These are phyloP conservation scores for Musca vetustissima DNA, from an alignment of 1,140 invertebrate genomes.

Conservation along the genomic window DNA sequence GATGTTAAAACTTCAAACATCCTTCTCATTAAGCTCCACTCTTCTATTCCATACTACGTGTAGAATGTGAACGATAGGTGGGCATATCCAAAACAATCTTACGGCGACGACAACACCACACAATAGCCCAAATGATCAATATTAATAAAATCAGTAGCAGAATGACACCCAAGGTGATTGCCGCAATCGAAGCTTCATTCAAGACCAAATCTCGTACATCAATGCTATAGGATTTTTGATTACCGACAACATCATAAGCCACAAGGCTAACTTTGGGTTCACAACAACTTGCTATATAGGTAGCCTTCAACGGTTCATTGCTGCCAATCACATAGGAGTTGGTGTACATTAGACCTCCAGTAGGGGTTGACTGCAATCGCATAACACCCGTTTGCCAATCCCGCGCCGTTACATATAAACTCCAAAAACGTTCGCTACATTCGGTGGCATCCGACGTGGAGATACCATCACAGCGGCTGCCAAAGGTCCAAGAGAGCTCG, in stretches of 20 bases:
- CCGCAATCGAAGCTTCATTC: slow-evolving; percentile 59
- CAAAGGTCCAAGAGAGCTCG: slow-evolving; percentile 57
- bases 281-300: slow-evolving; percentile 66
- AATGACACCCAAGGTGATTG: slow-evolving; percentile 59
- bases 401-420: slow-evolving; percentile 62
- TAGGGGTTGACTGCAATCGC: slow-evolving; percentile 59
- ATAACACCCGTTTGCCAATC: slow-evolving; percentile 64
- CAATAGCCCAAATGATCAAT: slow-evolving; percentile 55
- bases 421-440: slow-evolving; percentile 64
- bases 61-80: slow-evolving; percentile 56
- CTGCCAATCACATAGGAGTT: slow-evolving; percentile 63
- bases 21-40: no score
- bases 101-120: slow-evolving; percentile 60
- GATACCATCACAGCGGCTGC: slow-evolving; percentile 52
- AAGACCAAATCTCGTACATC: slow-evolving; percentile 59
- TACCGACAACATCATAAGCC: slow-evolving; percentile 62
- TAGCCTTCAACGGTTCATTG: slow-evolving; percentile 59
- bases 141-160: slow-evolving; percentile 59
- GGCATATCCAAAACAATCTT: slow-evolving; percentile 59
- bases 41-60: slow-evolving; percentile 49
- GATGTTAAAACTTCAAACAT: no score
- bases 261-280: slow-evolving; percentile 61
- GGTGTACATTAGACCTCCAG: slow-evolving; percentile 55
- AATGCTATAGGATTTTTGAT: slow-evolving; percentile 60
- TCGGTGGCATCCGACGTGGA: slow-evolving; percentile 38